Conservation (phyloP, 2,797 vertebrate species). For the Miichthys miiuy region DNA sequence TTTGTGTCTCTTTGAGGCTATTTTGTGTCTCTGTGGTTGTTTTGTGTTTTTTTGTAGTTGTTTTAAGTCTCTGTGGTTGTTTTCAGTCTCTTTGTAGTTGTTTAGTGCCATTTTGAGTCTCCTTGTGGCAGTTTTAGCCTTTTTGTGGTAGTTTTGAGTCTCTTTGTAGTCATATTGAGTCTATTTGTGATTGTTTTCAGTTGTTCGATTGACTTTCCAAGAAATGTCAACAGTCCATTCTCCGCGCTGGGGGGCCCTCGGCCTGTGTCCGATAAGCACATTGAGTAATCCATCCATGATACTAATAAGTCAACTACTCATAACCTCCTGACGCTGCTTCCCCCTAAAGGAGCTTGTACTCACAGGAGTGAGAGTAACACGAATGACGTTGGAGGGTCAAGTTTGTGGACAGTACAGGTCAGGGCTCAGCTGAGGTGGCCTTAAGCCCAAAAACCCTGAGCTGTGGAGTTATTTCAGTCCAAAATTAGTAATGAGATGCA, state of each 20-base stretch:
- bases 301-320: constrained; percentile 1
- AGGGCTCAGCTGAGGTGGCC: constrained; percentile 71
- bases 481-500: constrained; percentile 78
- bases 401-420: constrained; percentile 51
- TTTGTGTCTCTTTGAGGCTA: background rate
- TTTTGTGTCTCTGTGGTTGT: too few relatives aligned
- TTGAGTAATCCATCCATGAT: background rate
- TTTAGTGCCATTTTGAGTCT: background rate
- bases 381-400: constrained; percentile 56
- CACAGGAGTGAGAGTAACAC: constrained; percentile 7
- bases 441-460: constrained; percentile 50
- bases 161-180: too few relatives aligned
- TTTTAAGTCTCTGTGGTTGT: background rate
- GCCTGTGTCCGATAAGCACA: too few relatives aligned
- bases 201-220: background rate
- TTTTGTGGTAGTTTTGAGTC: background rate
- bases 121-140: background rate
- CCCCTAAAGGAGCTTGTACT: constrained; percentile 3
- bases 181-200: background rate
- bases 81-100: too few relatives aligned
- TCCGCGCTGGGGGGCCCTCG: too few relatives aligned
- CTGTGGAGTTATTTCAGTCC: constrained; percentile 72
- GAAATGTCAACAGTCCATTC: too few relatives aligned
- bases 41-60: background rate
- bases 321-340: background rate